Evolutionary conservation across 2,888 invertebrate species (phyloP).

Genomic region (Rhodophaea formosa): DNA sequence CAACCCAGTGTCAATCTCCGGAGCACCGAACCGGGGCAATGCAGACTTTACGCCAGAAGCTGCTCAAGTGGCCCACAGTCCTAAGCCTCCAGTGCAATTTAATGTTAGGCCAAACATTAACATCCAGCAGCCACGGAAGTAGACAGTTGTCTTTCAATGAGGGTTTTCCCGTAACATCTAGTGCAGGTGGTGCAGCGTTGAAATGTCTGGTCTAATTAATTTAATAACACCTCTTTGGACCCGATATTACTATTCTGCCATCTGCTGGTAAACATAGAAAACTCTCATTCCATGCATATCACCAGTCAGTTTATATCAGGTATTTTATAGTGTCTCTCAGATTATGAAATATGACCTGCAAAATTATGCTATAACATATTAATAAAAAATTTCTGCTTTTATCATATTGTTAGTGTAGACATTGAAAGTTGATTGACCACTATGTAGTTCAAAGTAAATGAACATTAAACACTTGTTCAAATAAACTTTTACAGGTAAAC

Average conservation of each 20-base stretch:
- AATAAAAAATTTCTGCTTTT: too few relatives aligned
- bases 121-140: conserved; percentile 95
- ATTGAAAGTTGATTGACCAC: neutral
- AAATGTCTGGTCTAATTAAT: too few relatives aligned
- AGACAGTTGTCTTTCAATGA: conserved; percentile 45
- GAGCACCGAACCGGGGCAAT: conserved; percentile 87
- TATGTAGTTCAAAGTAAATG: neutral
- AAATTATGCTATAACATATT: too few relatives aligned
- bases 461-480: conserved; percentile 1
- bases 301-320: conserved; percentile 26
- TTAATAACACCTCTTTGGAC: too few relatives aligned
- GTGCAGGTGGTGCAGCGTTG: too few relatives aligned
- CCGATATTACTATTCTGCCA: neutral
- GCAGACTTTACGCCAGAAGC: conserved; percentile 95
- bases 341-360: neutral
- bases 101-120: conserved; percentile 83
- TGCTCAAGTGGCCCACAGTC: conserved; percentile 91
- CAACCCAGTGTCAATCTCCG: conserved; percentile 87
- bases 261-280: conserved; percentile 13
- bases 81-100: conserved; percentile 85
- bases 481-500: neutral
- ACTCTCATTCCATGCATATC: conserved; percentile 28
- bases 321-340: neutral
- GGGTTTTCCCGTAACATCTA: too few relatives aligned
- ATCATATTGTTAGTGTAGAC: neutral